Base-by-base conservation (phyloP, 1,140 invertebrate genomes). In the Octopus bimaculoides region DNA sequence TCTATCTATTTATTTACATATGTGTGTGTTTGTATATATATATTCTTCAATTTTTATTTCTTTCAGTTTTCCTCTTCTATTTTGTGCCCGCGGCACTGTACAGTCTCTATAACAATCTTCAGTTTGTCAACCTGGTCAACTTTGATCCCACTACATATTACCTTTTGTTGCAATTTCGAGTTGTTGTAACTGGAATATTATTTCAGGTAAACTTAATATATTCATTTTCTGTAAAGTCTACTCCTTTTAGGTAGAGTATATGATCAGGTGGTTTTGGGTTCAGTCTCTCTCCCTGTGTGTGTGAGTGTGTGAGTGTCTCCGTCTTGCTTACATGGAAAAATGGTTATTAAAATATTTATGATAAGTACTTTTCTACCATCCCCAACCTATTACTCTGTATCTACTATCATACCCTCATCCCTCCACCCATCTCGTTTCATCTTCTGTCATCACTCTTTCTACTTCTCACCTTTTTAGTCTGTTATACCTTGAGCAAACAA, bases 121-220 rank as follows among this genome's bases (percentile, higher is more conserved):
- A 96, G 12, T 99, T 97, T 91, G 92, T 95, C 41, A 98, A 98
- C 91, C 91, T 98, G 81, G 93, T 94, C 26, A 93, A 92, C 52
- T 98, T 97, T 91, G 97, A 98, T 89, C 96, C 97, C 7, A 98
- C 97, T 9, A 97, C 96, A 9, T 98, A 99, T 87, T 97, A 95
- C 89, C 91, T 98, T 52, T 90, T 98, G n/a, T 91, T 99, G 8
- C 97, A 99, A 90, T 93, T 98, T 78, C 91, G 97, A 85, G 96
- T 98, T 53, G 95, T 98, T 52, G 91, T 98, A 4, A 98, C 96
- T 56, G 97, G 96, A 77, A 91, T 98, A 81, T 91, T 98, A 54
- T 98, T 97, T 91, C 96, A 98, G 93, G 95, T 97, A 92, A 86
- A 85, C 84, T 14, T 77, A 54, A 52, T 53, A 52, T 41, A 41